Evolutionary conservation across 2,888 invertebrate genomes (phyloP).

Genomic region (Drosophila anomalata): DNA sequence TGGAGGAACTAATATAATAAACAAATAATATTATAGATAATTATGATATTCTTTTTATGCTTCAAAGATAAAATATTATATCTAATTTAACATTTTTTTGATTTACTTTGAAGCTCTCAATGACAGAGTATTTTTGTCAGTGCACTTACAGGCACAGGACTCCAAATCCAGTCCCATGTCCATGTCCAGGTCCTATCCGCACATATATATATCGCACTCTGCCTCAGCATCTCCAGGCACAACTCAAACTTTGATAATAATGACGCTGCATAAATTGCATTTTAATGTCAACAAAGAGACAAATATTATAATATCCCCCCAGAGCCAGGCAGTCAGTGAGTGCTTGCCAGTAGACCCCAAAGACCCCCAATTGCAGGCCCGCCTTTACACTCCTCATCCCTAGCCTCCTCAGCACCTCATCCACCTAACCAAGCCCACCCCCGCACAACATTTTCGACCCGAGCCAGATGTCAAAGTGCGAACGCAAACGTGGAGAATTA

Average conservation of each 20-base stretch:
- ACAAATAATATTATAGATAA: too few relatives aligned
- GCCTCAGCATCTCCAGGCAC: constrained; percentile 22
- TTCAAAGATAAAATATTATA: too few relatives aligned
- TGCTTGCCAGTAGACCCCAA: constrained; percentile 22
- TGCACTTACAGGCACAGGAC: constrained; percentile 1
- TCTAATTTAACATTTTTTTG: too few relatives aligned
- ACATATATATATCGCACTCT: constrained; percentile 6
- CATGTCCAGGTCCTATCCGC: constrained; percentile 9
- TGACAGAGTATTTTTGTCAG: not conserved
- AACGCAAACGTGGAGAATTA: constrained; percentile 76
- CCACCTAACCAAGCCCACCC: constrained; percentile 20
- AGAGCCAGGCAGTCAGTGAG: constrained; percentile 33
- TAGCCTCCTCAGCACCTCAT: not conserved
- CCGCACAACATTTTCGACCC: constrained; percentile 17
- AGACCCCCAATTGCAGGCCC: constrained; percentile 9
- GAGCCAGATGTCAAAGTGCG: constrained; percentile 74
- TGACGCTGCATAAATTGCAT: constrained; percentile 78
- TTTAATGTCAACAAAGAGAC: constrained; percentile 78
- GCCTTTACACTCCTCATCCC: too few relatives aligned
- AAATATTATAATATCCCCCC: constrained; percentile 71
- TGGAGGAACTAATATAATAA: too few relatives aligned
- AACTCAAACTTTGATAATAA: constrained; percentile 60
- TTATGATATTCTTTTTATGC: too few relatives aligned
- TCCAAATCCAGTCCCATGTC: constrained; percentile 1
- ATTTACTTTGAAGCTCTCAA: too few relatives aligned